A percentile compares a stretch with the other conserved stretches of the same genome.
Conservation (phyloP, 2,797 vertebrate species). For the Gephyroberyx darwinii region DNA sequence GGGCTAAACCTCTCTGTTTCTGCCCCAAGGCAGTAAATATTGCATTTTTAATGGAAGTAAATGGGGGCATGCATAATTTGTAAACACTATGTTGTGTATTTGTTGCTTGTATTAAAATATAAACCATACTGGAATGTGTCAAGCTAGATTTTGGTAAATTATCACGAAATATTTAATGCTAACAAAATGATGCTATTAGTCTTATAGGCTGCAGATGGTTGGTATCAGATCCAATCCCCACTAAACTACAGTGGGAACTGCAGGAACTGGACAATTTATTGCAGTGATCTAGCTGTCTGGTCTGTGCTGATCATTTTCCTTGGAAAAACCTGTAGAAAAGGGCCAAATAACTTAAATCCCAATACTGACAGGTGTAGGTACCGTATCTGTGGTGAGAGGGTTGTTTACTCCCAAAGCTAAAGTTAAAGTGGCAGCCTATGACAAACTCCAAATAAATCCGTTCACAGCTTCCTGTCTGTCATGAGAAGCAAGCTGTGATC, state of each 20-base stretch:
- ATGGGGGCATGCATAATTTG: constrained; percentile 64
- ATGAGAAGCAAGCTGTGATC: background rate
- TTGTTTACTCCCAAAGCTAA: constrained; percentile 12
- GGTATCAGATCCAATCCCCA: constrained; percentile 11
- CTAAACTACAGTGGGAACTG: background rate
- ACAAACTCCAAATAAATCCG: constrained; percentile 17
- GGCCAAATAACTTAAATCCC: background rate
- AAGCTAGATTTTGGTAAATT: constrained; percentile 35
- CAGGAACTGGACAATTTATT: constrained; percentile 10
- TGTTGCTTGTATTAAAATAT: constrained; percentile 40
- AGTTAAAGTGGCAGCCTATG: constrained; percentile 3
- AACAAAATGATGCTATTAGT: constrained; percentile 29
- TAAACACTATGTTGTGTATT: constrained; percentile 42
- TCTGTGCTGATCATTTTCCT: background rate
- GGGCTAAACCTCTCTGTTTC: constrained; percentile 57
- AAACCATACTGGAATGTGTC: constrained; percentile 45
- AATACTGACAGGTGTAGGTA: background rate
- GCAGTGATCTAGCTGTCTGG: constrained; percentile 3
- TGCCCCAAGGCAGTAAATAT: constrained; percentile 58
- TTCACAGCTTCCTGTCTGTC: background rate
- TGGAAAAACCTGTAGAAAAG: background rate
- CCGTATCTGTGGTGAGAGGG: background rate
- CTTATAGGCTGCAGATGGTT: constrained; percentile 32
- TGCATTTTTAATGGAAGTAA: constrained; percentile 68
- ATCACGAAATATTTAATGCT: constrained; percentile 17